Evolutionary conservation across 2,888 invertebrate species (phyloP).

Genomic region (Drosophila monieri): DNA sequence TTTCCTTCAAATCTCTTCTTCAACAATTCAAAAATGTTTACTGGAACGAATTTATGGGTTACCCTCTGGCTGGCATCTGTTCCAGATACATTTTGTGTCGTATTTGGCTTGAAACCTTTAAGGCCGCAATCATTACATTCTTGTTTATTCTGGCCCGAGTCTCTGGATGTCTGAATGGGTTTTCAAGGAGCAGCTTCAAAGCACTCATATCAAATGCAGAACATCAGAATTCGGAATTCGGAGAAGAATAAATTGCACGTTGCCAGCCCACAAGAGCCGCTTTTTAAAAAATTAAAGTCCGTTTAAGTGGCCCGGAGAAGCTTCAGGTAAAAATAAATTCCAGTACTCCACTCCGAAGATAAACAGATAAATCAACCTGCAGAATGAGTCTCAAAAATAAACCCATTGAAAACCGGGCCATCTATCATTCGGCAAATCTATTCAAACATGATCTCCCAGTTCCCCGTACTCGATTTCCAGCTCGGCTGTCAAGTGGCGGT

Average conservation of each 20-base stretch:
- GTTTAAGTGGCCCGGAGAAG: background rate
- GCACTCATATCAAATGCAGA: constrained; percentile 34
- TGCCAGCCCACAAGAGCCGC: background rate
- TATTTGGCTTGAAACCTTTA: constrained; percentile 20
- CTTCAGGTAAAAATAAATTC: constrained; percentile 10
- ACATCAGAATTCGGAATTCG: constrained; percentile 17
- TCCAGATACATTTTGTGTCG: constrained; percentile 21
- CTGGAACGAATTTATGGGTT: constrained; percentile 54
- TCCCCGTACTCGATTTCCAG: constrained; percentile 6
- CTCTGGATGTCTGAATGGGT: constrained; percentile 9
- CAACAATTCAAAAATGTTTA: constrained; percentile 69
- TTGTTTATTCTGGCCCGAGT: constrained; percentile 25
- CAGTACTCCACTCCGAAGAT: constrained; percentile 3
- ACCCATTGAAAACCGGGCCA: constrained; percentile 33
- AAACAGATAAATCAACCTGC: constrained; percentile 30
- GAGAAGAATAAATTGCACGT: constrained; percentile 11
- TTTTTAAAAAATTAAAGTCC: constrained; percentile 14
- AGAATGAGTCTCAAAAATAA: constrained; percentile 9
- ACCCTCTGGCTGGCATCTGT: constrained; percentile 53
- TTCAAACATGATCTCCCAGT: constrained; percentile 16
- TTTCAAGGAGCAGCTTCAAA: constrained; percentile 15
- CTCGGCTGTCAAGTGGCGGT: constrained; percentile 61
- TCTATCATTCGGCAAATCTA: constrained; percentile 38
- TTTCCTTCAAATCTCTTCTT: constrained; percentile 62
- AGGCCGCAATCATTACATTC: constrained; percentile 32